These are phyloP conservation scores for Sinohyriopsis cumingii DNA, from an alignment of 2,888 invertebrate species.

Conservation along the genomic window DNA sequence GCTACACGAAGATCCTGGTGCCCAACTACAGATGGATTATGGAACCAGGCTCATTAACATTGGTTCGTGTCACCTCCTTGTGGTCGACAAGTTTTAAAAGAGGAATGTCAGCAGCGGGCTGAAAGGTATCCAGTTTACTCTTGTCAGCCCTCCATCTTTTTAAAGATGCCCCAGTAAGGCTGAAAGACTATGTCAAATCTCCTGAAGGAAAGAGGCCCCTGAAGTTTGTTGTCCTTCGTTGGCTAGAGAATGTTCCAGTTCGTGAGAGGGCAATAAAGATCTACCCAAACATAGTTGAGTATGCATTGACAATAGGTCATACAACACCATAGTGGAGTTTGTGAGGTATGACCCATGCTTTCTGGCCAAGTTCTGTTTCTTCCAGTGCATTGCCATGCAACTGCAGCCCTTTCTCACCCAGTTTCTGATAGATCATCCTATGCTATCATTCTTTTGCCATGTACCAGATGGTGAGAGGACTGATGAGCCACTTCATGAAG, in stretches of 20 bases:
- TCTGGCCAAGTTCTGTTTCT: conserved; percentile 13
- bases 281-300: conserved; percentile 8
- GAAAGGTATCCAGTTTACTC: conserved; percentile 41
- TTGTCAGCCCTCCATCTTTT: conserved; percentile 41
- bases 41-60: conserved; percentile 18
- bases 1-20: conserved; percentile 8
- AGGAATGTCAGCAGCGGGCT: conserved; percentile 10
- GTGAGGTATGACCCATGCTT: conserved; percentile 8
- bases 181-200: conserved; percentile 4
- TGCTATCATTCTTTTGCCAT: conserved; percentile 9
- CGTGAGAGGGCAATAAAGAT: conserved; percentile 11
- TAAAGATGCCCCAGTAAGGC: conserved; percentile 50
- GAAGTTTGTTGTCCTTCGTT: conserved; percentile 38
- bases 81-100: conserved; percentile 18
- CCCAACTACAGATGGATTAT: conserved; percentile 15
- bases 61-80: conserved; percentile 28
- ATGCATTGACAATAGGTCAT: background rate
- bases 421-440: conserved; percentile 5
- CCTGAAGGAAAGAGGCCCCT: conserved; percentile 32
- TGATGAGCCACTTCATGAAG: conserved; percentile 6
- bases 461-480: conserved; percentile 1
- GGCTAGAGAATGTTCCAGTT: conserved; percentile 22
- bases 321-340: background rate
- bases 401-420: conserved; percentile 13
- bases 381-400: conserved; percentile 7